Evolutionary conservation across 2,113 vertebrate species (phyloP).

Genomic region (Neodon shergylaensis): DNA sequence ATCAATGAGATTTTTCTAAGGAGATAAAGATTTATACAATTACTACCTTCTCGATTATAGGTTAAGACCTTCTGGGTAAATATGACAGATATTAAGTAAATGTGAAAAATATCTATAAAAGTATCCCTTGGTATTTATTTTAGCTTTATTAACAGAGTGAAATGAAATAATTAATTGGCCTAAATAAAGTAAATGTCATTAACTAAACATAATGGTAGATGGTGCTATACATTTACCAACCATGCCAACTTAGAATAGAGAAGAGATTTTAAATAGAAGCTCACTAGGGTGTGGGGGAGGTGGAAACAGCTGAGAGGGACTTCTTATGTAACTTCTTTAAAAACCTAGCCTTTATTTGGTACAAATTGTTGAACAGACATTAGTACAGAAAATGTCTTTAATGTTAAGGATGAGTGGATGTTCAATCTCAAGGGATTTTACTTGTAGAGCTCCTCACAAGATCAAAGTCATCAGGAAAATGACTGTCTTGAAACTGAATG

Average conservation of each 20-base stretch:
- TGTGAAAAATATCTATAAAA: not conserved
- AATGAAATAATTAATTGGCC: not conserved
- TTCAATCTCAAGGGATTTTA: not conserved
- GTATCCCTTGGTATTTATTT: not conserved
- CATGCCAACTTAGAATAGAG: constrained; percentile 7
- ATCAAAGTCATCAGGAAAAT: constrained; percentile 50
- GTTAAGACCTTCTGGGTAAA: not conserved
- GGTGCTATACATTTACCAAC: not conserved
- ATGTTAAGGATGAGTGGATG: not conserved
- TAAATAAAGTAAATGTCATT: not conserved
- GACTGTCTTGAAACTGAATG: constrained; percentile 19
- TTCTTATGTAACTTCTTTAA: not conserved
- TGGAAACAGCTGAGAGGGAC: not conserved
- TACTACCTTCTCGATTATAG: not conserved
- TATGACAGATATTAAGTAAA: not conserved
- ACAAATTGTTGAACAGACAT: not conserved
- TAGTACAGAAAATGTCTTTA: not conserved
- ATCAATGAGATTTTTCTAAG: not conserved
- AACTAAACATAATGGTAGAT: not conserved
- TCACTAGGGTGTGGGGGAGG: rapidly evolving
- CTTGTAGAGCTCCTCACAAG: not conserved
- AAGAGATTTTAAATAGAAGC: not conserved
- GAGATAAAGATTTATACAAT: not conserved
- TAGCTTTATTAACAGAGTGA: not conserved
- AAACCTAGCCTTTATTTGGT: not conserved